Evolutionary conservation across 1,140 invertebrate genomes (phyloP), one percentile per base, ranked within the genome.

Genomic region (Ceratina japonica): DNA sequence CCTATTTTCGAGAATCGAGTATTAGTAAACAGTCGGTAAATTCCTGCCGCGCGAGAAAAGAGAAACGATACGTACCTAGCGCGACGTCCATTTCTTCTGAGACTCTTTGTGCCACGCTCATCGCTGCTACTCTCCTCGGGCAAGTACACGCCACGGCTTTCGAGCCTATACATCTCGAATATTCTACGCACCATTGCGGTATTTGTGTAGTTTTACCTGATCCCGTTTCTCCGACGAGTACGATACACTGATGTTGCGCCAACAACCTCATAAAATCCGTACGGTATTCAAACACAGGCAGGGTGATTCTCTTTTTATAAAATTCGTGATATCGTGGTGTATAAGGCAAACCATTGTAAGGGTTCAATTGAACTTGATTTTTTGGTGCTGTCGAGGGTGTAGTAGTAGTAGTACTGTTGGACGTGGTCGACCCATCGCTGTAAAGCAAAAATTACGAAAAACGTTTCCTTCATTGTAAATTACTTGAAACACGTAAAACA

Each of bases 81-180:
- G 94, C 95, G 1, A 99, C 98, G 93, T 99, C 99, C 98, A 99
- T 99, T 94, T 99, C 99, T 92, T 99, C 98, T 0, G 98, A 98
- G 0, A 99, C 98, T 92, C 99, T 94, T 89, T 99, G 97, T 1
- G 99, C 98, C 0, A 99, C 99, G 2, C 97, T 98, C 98, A 99
- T 99, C 18, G 99, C 99, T 18, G 99, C 99, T 64, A 99, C 99
- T 94, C 99, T 93, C 87, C 99, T 93, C 0, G 99, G 99, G 90
- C 99, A 98, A 0, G 99, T 99, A 93, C 99, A 99, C 7, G 98
- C 98, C 0, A 99, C 98, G 16, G 96, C 97, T 90, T 96, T 97
- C 89, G 91, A 93, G 0, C 95, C 95, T 61, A 94, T 93, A 15
- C 95, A 94, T 22, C 93, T 90, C 0, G 97, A 96, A 93, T 96